Evolutionary conservation across 2,888 invertebrate genomes (phyloP), one percentile per base, ranked within the genome.

Genomic region (Theretra japonica): DNA sequence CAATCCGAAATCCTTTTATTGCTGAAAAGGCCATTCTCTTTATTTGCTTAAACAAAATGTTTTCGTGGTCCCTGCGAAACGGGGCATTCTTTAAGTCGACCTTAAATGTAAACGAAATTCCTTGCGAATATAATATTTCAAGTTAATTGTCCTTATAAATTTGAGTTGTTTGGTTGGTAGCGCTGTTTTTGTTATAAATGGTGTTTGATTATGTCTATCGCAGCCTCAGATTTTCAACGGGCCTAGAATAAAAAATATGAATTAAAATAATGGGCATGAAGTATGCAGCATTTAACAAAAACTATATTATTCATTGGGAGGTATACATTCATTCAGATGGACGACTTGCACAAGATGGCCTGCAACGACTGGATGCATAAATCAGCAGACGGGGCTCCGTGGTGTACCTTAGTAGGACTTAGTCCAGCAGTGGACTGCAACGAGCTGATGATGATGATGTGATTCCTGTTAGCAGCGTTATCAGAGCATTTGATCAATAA

Each of bases 121-220:
- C 70, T 75, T 75, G 75, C 70, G 75, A 75, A 79, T 83, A 83
- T 81, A 82, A 82, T 83, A 80, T 82, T 81, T 80, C 72, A 75
- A 69, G 78, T 77, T 82, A 86, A 87, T 84, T 84, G 83, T 83
- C 79, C 78, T 79, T 82, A 81, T 74, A 83, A 83, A 83, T 82
- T 81, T 84, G 82, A 82, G 81, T 84, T 83, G 83, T 84, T 79
- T 74, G 75, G 79, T 75, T 75, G 77, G 75, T 78, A 81, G 76
- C 79, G 76, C 76, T 76, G 77, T 78, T 80, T 80, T 73, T 74
- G 74, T 74, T 79, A 83, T 83, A 82, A 86, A 82, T 82, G 81
- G 75, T 74, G 72, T 75, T 80, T 84, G 83, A 84, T 82, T 77
- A 78, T 75, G 72, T 75, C 77, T 75, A 73, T 72, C 65, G 23